phyloP scores from a whole-genome alignment of 2,888 invertebrate species.

The Agriotes lineatus region DNA sequence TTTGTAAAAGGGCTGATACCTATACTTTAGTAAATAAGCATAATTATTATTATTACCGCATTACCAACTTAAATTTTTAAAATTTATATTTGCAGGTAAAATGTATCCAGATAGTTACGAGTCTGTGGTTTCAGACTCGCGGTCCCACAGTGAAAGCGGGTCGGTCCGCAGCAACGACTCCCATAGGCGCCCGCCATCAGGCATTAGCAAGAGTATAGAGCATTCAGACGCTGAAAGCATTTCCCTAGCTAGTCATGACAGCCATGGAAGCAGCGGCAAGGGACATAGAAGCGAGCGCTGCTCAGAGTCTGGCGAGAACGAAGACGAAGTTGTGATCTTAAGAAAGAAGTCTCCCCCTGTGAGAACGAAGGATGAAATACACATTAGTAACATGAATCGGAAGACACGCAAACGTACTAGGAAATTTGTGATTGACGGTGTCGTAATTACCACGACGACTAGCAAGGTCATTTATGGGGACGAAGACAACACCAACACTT shows the following conservation, averaged over 20 bases:
- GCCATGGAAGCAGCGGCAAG: constrained; percentile 74
- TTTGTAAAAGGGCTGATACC: no score
- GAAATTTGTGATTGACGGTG: constrained; percentile 98
- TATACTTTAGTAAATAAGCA: no score
- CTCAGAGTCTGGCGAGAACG: constrained; percentile 58
- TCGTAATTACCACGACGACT: constrained; percentile 96
- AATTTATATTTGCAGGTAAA: constrained; percentile 57
- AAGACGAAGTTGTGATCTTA: constrained; percentile 78
- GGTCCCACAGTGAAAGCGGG: constrained; percentile 82
- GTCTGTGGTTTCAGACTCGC: constrained; percentile 62
- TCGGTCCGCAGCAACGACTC: constrained; percentile 74
- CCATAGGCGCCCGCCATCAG: constrained; percentile 62
- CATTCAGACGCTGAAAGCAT: constrained; percentile 87
- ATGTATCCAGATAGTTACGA: constrained; percentile 75
- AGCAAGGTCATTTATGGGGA: constrained; percentile 92
- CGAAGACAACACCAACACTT: constrained; percentile 84
- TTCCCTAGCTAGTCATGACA: constrained; percentile 84
- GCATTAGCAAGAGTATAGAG: constrained; percentile 69
- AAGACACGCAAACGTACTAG: constrained; percentile 96
- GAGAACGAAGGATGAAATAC: constrained; percentile 83
- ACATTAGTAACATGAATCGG: constrained; percentile 84
- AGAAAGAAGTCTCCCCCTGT: constrained; percentile 74
- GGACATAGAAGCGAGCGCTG: constrained; percentile 52
- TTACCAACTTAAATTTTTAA: background rate
- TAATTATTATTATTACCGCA: no score